phyloP scores from a whole-genome alignment of 2,797 vertebrate genomes.

The Florisuga fusca region DNA sequence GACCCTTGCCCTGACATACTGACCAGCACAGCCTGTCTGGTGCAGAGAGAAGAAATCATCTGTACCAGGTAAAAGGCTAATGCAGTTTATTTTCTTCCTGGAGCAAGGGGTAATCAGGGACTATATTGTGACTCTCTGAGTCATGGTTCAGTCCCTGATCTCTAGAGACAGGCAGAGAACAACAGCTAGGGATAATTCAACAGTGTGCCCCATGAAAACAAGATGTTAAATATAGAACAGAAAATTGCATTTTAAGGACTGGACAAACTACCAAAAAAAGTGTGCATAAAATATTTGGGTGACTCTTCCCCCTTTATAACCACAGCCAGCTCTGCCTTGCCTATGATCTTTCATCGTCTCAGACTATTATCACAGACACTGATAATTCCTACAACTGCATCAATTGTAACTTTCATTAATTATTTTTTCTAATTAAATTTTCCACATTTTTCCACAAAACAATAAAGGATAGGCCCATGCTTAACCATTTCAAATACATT shows the following conservation, averaged over 20 bases:
- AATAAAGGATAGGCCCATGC: background rate
- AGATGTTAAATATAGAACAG: background rate
- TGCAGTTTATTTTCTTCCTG: conserved; percentile 71
- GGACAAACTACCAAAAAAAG: background rate
- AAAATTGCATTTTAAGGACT: background rate
- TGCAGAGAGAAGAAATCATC: conserved; percentile 65
- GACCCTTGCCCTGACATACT: conserved; percentile 60
- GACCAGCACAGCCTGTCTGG: conserved; percentile 66
- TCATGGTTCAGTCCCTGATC: conserved; percentile 45
- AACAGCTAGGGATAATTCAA: background rate
- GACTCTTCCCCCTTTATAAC: background rate
- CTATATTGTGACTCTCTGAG: conserved; percentile 51
- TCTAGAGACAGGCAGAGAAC: background rate
- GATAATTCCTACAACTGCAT: background rate
- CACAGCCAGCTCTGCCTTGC: background rate
- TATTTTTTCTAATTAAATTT: background rate
- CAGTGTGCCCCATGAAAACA: background rate
- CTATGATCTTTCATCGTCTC: background rate
- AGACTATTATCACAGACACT: background rate
- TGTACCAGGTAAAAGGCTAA: conserved; percentile 71
- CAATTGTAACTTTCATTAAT: background rate
- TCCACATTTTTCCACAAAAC: background rate
- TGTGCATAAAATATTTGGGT: background rate
- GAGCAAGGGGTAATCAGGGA: conserved; percentile 66
- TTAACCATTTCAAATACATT: background rate